Evolutionary conservation across 2,113 vertebrate species (phyloP).

Genomic region (Notarius lentiginosus): DNA sequence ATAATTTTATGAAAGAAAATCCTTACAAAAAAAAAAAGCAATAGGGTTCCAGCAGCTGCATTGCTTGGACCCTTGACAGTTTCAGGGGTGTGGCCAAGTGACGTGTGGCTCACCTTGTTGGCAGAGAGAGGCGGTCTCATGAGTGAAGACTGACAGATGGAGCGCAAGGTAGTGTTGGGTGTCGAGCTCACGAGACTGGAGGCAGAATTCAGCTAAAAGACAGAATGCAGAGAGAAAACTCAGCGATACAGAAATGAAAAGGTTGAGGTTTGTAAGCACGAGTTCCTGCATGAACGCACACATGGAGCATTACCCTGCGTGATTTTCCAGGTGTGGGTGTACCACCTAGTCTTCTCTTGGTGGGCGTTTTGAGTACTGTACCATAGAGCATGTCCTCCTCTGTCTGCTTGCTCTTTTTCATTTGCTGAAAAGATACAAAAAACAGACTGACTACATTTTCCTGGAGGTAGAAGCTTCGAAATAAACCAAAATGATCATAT

Average conservation of each 20-base stretch:
- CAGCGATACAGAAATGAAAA: neutral
- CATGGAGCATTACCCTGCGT: slow-evolving; percentile 76
- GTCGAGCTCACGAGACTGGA: slow-evolving; percentile 65
- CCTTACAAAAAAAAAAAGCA: too few relatives aligned
- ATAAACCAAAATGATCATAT: neutral
- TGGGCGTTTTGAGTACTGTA: slow-evolving; percentile 73
- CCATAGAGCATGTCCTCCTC: slow-evolving; percentile 88
- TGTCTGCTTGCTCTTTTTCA: slow-evolving; percentile 84
- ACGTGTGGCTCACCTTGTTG: slow-evolving; percentile 76
- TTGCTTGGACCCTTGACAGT: too few relatives aligned
- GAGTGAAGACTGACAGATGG: slow-evolving; percentile 72
- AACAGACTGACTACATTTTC: neutral
- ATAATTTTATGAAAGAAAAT: too few relatives aligned
- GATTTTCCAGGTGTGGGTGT: slow-evolving; percentile 77
- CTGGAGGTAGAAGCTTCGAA: neutral
- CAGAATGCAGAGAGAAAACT: neutral
- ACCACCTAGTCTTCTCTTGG: slow-evolving; percentile 75
- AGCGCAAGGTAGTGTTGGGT: slow-evolving; percentile 77
- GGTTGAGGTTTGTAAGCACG: neutral
- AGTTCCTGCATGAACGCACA: neutral
- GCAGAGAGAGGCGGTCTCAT: slow-evolving; percentile 77
- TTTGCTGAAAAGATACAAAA: slow-evolving; percentile 72
- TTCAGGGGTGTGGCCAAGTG: neutral
- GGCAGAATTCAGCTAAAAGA: slow-evolving; percentile 77
- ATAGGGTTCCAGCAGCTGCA: too few relatives aligned